Base-by-base conservation (phyloP, 2,888 invertebrate species). In the Alviniconcha strummeri region DNA sequence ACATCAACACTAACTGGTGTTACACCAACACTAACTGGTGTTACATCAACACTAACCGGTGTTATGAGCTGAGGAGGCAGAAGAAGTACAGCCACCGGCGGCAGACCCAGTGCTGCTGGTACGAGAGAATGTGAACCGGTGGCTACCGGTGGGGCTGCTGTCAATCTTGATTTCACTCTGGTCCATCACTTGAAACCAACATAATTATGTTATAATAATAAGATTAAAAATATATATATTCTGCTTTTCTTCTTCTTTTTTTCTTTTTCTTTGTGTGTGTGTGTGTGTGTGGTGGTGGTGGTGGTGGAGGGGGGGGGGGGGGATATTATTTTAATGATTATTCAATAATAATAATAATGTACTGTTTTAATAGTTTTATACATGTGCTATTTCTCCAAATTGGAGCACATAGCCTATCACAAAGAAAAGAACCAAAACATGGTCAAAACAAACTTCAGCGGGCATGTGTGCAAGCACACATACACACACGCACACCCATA, bases 1-100 rank as follows among this genome's bases (percentile, higher is more conserved):
- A 36, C 36, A 36, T 3, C 36, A 36, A 36, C 36, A 36, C 36
- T 36, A 36, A 36, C 36, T 3, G 36, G 36, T 36, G 36, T 36
- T 36, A 36, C 36, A 36, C 3, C 36, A 36, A 36, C 36, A 36
- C 36, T 36, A 36, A 36, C 36, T 3, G 36, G 36, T 36, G 36
- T 36, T 36, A 36, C 36, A 36, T 36, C 36, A 36, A 36, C 36
- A n/a, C 17, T 36, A 75, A 92, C 92, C 93, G 85, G 93, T 91
- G 83, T 93, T 93, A 71, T 93, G 93, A 11, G 93, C 92, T 56
- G 93, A 93, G 6, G 93, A 93, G 15, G 93, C 92, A 0, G 92
- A 93, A 0, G 92, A 92, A 17, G 86, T 86, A 86, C 91, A 91
- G 69, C 91, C 90, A 74, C 81, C 86, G 19, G 88, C 90, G 74